Evolutionary conservation across 2,113 vertebrate species (phyloP), one percentile per base, ranked within the genome.

Genomic region (Craseonycteris thonglongyai): DNA sequence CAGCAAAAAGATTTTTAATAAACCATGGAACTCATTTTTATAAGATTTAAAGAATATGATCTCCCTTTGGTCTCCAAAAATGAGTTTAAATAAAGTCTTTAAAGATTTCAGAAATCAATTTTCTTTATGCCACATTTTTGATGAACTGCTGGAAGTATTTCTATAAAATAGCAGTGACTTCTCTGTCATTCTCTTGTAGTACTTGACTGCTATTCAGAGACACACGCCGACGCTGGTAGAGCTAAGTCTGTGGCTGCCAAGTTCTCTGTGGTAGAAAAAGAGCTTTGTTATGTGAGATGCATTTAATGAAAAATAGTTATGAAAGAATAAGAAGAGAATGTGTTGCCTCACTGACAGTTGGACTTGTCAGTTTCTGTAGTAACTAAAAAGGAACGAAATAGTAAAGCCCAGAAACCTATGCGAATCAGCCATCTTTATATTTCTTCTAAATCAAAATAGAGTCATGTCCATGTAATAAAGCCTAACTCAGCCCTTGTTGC

Each of bases 31-130:
- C 54, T 96, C 86, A 96, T 95, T 96, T 95, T 78, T 86, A 59
- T 91, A 79, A 91, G 35, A 91, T 94, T 89, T 90, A 0, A 91
- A 92, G 95, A 92, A 66, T 89, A 80, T 80, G 59, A 94, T 94
- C 95, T 97, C 45, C 83, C 40, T 47, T 94, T 94, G 88, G 69
- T 75, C 35, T 94, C 26, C 12, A 45, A 91, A 90, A 90, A 90
- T 47, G 86, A 95, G 56, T 89, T 96, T 94, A 94, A 95, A 75
- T 94, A 89, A 90, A 94, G n/a, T 87, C 69, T 91, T 93, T 88
- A 89, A 81, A 92, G 74, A 87, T 95, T 95, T 87, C 40, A 96
- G 87, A 93, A 93, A 95, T 94, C 93, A 96, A 86, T 95, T 96
- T 95, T 95, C 78, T 86, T 88, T 87, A 58, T 84, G 74, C n/a